Percentiles rank a stretch among this genome's conserved stretches.
Conservation (phyloP, 1,140 invertebrate species). For the Drosophila suzukii region DNA sequence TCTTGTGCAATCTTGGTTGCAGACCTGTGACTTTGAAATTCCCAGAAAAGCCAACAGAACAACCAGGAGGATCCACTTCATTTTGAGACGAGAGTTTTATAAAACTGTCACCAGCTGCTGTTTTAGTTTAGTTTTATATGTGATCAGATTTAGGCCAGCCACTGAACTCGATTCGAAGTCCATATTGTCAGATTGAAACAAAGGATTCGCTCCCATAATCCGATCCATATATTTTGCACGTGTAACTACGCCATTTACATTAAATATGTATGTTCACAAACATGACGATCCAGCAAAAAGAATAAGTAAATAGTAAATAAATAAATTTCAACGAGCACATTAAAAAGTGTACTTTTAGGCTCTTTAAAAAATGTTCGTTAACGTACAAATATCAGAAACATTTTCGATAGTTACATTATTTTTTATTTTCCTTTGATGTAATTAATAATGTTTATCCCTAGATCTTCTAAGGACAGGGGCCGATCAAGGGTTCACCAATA, state of each 20-base stretch:
- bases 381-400: not conserved
- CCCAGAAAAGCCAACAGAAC: not conserved
- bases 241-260: not conserved
- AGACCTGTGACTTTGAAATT: slow-evolving; percentile 7
- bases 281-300: not conserved
- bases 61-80: slow-evolving; percentile 22
- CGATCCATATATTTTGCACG: slow-evolving; percentile 7
- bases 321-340: not conserved
- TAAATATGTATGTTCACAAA: slow-evolving; percentile 8
- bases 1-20: slow-evolving; percentile 1
- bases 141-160: slow-evolving; percentile 27
- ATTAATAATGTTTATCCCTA: not conserved
- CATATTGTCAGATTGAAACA: slow-evolving; percentile 23
- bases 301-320: not conserved
- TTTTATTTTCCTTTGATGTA: too few species aligned
- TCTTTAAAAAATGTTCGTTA: not conserved
- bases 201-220: not conserved
- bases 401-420: too few species aligned
- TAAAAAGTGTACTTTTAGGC: slow-evolving; percentile 10
- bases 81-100: not conserved
- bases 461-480: slow-evolving; percentile 1
- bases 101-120: slow-evolving; percentile 25
- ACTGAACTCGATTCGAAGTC: slow-evolving; percentile 7
- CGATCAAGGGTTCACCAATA: slow-evolving; percentile 25
- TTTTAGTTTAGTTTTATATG: slow-evolving; percentile 22